phyloP scores from a whole-genome alignment of 2,113 vertebrate species.

The Myiozetetes cayanensis region DNA sequence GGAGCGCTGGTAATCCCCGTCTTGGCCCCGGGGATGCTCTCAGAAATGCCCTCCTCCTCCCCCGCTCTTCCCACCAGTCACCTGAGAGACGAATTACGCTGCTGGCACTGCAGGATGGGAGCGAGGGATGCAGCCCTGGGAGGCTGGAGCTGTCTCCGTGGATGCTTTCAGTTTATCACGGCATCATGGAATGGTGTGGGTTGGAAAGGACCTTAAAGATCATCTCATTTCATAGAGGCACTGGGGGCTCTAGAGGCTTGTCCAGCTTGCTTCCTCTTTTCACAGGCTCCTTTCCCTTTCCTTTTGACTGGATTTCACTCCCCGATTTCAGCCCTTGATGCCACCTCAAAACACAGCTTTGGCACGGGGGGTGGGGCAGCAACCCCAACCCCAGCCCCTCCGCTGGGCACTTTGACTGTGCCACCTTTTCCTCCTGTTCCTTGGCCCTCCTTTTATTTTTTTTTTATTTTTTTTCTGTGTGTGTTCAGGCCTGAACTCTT shows the following conservation, averaged over 20 bases:
- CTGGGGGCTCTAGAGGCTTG: neutral
- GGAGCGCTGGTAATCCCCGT: rapidly evolving
- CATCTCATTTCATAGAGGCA: neutral
- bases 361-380: neutral
- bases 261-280: neutral
- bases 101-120: neutral
- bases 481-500: neutral
- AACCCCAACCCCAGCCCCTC: neutral
- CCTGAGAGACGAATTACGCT: neutral
- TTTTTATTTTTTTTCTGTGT: neutral
- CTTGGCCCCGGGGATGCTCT: neutral
- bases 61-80: neutral
- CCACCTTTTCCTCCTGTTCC: neutral
- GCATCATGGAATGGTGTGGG: neutral
- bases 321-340: neutral
- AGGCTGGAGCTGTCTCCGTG: neutral
- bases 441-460: neutral
- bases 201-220: neutral
- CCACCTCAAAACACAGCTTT: neutral
- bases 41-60: neutral
- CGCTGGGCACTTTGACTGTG: rapidly evolving
- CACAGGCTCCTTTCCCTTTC: neutral
- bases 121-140: neutral
- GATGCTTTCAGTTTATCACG: rapidly evolving
- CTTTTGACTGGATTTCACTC: neutral